Evolutionary conservation across 2,797 vertebrate genomes (phyloP).

Genomic region (Hephaestus fuliginosus): DNA sequence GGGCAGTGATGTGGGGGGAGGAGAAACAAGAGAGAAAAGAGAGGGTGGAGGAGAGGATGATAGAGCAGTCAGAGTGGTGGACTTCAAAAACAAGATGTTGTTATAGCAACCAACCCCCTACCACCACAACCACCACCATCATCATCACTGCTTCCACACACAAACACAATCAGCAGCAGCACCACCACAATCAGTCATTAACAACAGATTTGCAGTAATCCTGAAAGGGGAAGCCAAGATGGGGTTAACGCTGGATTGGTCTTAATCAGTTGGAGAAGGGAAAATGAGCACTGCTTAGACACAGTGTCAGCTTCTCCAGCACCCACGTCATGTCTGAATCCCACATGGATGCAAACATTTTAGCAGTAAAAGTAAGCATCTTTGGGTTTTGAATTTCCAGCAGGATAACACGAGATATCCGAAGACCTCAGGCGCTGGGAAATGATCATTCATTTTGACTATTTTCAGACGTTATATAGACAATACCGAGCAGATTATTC

Average conservation of each 20-base stretch:
- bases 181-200: slow-evolving; percentile 60
- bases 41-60: slow-evolving; percentile 19
- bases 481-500: too few species aligned
- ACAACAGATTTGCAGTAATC: slow-evolving; percentile 77
- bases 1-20: slow-evolving; percentile 33
- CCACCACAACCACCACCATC: neutral
- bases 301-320: slow-evolving; percentile 27
- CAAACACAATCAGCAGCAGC: slow-evolving; percentile 41
- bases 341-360: slow-evolving; percentile 20
- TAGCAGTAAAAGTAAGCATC: neutral
- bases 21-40: slow-evolving; percentile 4
- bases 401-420: neutral
- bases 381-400: neutral
- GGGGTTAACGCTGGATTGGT: slow-evolving; percentile 74
- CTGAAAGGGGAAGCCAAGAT: slow-evolving; percentile 59
- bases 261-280: slow-evolving; percentile 69
- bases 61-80: slow-evolving; percentile 30
- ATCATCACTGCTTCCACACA: slow-evolving; percentile 3
- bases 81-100: slow-evolving; percentile 65
- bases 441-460: neutral
- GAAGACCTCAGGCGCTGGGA: neutral
- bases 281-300: slow-evolving; percentile 52
- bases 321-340: slow-evolving; percentile 19
- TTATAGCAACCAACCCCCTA: slow-evolving; percentile 11
- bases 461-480: neutral